Percentiles rank a stretch among this genome's conserved stretches.
Conservation (phyloP, 2,797 vertebrate genomes). For the Mionectes olivaceus region DNA sequence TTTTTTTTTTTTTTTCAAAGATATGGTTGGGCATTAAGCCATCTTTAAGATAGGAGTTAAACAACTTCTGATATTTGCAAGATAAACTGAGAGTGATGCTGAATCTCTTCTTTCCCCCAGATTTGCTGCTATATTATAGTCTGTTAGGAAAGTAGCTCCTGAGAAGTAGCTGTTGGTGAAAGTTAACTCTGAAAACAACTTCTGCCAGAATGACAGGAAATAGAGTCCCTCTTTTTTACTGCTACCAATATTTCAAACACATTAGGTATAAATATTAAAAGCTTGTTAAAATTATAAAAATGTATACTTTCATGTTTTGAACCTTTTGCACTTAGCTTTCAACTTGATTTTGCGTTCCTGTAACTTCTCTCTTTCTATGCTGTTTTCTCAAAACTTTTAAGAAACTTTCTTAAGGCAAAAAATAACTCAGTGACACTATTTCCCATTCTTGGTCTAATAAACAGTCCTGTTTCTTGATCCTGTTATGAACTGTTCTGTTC, state of each 20-base stretch:
- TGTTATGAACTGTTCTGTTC: conserved; percentile 32
- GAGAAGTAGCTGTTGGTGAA: background rate
- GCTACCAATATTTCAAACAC: background rate
- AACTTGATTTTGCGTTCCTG: background rate
- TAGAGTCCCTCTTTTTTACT: background rate
- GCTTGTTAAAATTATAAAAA: background rate
- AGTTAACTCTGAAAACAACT: background rate
- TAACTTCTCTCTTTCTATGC: background rate
- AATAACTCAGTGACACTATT: background rate
- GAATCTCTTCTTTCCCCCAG: background rate
- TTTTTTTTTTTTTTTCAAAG: background rate
- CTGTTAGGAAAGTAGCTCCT: background rate
- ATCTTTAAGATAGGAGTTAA: background rate
- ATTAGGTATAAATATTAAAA: background rate
- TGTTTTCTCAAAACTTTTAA: background rate
- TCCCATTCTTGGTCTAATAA: conserved; percentile 25
- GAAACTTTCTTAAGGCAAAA: conserved; percentile 17
- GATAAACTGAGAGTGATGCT: background rate
- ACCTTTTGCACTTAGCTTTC: background rate
- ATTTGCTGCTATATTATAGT: background rate
- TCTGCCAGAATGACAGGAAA: background rate
- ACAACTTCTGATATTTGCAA: background rate
- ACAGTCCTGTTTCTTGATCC: conserved; percentile 10
- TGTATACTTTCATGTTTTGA: background rate
- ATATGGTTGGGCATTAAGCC: background rate